phyloP scores from a whole-genome alignment of 1,140 invertebrate genomes.

The Mizuhopecten yessoensis region DNA sequence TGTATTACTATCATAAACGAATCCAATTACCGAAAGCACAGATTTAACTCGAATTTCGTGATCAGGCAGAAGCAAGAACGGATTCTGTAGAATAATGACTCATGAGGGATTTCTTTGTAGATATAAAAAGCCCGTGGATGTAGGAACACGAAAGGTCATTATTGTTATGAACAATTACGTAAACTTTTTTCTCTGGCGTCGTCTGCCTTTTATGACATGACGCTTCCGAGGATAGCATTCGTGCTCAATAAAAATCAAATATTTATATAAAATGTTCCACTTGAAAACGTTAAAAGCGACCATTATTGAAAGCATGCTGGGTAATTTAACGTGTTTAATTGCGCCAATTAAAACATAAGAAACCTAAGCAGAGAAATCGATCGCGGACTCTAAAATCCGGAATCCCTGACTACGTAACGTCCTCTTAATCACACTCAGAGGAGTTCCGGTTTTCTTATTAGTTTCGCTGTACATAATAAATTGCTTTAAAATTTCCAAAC shows the following conservation, averaged over 20 bases:
- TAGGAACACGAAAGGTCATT: neutral
- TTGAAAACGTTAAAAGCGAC: neutral
- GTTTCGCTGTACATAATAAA: neutral
- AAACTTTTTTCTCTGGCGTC: neutral
- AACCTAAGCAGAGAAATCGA: conserved; percentile 1
- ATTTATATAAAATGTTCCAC: neutral
- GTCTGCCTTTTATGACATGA: neutral
- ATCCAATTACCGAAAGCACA: too few relatives aligned
- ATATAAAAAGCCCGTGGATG: neutral
- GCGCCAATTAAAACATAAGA: conserved; percentile 39
- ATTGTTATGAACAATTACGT: neutral
- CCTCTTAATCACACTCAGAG: conserved; percentile 3
- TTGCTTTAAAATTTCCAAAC: neutral
- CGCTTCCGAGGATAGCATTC: neutral
- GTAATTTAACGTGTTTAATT: neutral
- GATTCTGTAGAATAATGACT: neutral
- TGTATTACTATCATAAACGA: too few relatives aligned
- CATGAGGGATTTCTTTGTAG: neutral
- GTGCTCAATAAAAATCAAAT: conserved; percentile 12
- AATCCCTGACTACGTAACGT: neutral
- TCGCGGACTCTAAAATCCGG: conserved; percentile 1
- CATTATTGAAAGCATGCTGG: conserved; percentile 22
- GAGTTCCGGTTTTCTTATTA: neutral
- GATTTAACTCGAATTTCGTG: too few relatives aligned
- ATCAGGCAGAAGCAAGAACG: neutral